Evolutionary conservation across 1,140 invertebrate species (phyloP), one percentile per base, ranked within the genome.

Genomic region (Papilio glaucus): DNA sequence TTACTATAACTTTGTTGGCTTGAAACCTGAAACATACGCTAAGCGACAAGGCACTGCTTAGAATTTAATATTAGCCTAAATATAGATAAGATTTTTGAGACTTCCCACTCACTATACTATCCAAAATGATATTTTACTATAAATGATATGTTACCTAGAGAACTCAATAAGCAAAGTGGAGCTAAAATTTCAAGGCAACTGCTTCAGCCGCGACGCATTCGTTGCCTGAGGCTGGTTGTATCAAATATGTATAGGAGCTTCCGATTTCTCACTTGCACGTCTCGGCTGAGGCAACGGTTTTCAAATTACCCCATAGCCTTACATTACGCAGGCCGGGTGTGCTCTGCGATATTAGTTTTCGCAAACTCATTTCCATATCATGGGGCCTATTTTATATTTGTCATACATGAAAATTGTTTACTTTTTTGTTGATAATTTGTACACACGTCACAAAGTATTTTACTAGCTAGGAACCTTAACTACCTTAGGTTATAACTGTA

Each of bases 41-140:
- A n/a, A n/a, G n/a, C n/a, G n/a, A n/a, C n/a, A n/a, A n/a, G n/a
- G n/a, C n/a, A 13, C 21, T 12, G 9, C 49, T 24, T 57, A 24
- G 49, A 57, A 57, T 57, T 10, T 57, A 57, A 57, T 57, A 57
- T 57, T 18, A 9, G 15, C 21, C 9, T 57, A 9, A 57, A 57
- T 57, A 57, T 24, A 57, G 49, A 57, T 57, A 57, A 57, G 45
- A 24, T 49, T 24, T 57, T 57, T 24, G 49, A 57, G 24, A 57
- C 49, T 57, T 26, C 2, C n/a, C n/a, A n/a, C 45, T 24, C 21
- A 49, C 21, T 57, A 57, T 21, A 18, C 45, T 15, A 57, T 57
- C 18, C 49, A 57, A 57, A 57, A 57, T 57, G 21, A 57, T 57
- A 57, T 57, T 57, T 57, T 21, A 24, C 49, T 57, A 24, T 57